Evolutionary conservation across 2,113 vertebrate genomes (phyloP), one percentile per base, ranked within the genome.

Genomic region (Alosa alosa): DNA sequence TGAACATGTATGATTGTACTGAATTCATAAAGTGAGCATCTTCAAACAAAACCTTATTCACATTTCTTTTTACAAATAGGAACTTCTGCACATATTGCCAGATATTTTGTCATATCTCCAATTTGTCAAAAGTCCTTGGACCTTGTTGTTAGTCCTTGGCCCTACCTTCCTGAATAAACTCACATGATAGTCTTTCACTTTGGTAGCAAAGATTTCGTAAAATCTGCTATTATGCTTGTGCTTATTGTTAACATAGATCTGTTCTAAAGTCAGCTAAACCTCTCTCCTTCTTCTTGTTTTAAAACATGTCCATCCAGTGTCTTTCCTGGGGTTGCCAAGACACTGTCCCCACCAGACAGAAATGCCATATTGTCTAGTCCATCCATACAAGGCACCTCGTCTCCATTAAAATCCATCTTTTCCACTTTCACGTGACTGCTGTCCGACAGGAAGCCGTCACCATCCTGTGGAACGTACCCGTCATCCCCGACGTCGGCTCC

Each of bases 211-310:
- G 25, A 78, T 78, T 39, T 60, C 11, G 15, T 39, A 78, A 36
- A 78, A 78, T 1, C 1, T 78, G 36, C 68, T 15, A 17, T 36
- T 75, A 36, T 13, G 13, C 72, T 41, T 39, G 72, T 78, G 72
- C 72, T 78, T 78, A 39, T 6, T 2, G 72, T 39, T 4, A 36
- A 39, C 20, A 36, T 41, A 39, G 13, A 39, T 31, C 31, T 39
- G 72, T 78, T 78, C 64, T 72, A 36, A 78, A 78, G 25, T 78
- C 72, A 78, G 31, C 31, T 78, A 39, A 78, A 78, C 31, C 72
- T 36, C 31, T 78, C 72, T 3, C 25, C 72, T 39, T 36, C 72
- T 39, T 78, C 72, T 15, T 78, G 72, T 15, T 78, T 78, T 2
- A 78, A 17, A 39, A 78, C 72, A 78, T 78, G 72, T 36, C 72